phyloP scores from a whole-genome alignment of 2,888 invertebrate genomes.

The Dicycla oo region DNA sequence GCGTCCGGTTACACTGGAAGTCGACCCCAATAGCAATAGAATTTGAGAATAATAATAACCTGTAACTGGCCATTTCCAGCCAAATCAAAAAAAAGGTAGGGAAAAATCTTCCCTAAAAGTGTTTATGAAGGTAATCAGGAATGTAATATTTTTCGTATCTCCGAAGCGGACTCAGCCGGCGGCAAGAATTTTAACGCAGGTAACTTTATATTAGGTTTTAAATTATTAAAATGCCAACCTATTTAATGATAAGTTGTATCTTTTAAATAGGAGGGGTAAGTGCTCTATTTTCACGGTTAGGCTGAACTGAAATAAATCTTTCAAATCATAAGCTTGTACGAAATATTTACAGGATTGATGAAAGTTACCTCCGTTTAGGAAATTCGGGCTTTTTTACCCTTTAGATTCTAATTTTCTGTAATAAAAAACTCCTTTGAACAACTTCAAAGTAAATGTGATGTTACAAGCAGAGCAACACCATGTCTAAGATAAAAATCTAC shows the following conservation, averaged over 20 bases:
- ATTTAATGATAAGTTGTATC: conserved; percentile 1
- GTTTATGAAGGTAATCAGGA: conserved; percentile 55
- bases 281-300: neutral
- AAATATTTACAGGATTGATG: neutral
- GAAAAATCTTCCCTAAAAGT: conserved; percentile 31
- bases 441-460: neutral
- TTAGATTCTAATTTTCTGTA: neutral
- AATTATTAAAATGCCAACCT: conserved; percentile 31
- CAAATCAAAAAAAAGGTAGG: neutral
- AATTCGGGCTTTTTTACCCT: no score
- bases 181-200: conserved; percentile 25
- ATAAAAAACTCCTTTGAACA: neutral
- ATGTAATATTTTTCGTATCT: conserved; percentile 58
- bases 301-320: neutral
- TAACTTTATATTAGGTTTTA: conserved; percentile 36
- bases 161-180: conserved; percentile 19
- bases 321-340: neutral
- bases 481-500: neutral
- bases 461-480: neutral
- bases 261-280: neutral
- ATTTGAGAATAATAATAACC: conserved; percentile 8
- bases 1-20: no score
- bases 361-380: neutral
- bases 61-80: neutral
- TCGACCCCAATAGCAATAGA: neutral